These are phyloP conservation scores for Apamea epomidion DNA, from an alignment of 2,888 invertebrate species.

Conservation along the genomic window DNA sequence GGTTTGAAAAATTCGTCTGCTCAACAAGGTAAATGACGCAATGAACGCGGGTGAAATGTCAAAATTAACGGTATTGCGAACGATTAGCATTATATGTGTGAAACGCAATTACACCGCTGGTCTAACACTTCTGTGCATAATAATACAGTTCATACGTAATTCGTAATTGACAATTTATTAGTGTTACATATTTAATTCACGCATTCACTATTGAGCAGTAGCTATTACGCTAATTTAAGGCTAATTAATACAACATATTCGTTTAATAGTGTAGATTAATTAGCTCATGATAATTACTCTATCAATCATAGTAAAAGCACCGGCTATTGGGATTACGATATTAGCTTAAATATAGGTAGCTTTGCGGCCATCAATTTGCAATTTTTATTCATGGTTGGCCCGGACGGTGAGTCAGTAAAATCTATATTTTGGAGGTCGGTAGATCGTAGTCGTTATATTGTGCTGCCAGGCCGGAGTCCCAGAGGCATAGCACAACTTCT, in stretches of 20 bases:
- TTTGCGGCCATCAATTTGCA: background rate
- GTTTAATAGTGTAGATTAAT: conserved; percentile 57
- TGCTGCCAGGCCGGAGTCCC: background rate
- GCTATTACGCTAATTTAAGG: conserved; percentile 55
- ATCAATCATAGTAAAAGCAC: conserved; percentile 70
- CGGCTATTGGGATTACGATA: conserved; percentile 34
- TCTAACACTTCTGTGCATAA: conserved; percentile 12
- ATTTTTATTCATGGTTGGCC: background rate
- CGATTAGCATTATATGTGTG: background rate
- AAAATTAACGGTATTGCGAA: background rate
- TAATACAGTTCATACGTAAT: conserved; percentile 1
- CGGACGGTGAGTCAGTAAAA: background rate
- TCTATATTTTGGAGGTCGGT: background rate
- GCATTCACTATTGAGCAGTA: conserved; percentile 50
- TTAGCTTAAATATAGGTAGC: conserved; percentile 11
- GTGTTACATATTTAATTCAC: conserved; percentile 45
- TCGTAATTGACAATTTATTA: conserved; percentile 19
- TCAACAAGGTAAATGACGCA: background rate
- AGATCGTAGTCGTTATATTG: background rate
- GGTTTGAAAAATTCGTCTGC: too few species aligned
- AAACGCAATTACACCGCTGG: background rate
- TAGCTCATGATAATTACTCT: conserved; percentile 56
- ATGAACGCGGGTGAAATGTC: background rate
- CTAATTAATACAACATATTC: conserved; percentile 53
- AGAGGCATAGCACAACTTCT: background rate